phyloP scores from a whole-genome alignment of 1,140 invertebrate species.

The Reticulitermes speratus region DNA sequence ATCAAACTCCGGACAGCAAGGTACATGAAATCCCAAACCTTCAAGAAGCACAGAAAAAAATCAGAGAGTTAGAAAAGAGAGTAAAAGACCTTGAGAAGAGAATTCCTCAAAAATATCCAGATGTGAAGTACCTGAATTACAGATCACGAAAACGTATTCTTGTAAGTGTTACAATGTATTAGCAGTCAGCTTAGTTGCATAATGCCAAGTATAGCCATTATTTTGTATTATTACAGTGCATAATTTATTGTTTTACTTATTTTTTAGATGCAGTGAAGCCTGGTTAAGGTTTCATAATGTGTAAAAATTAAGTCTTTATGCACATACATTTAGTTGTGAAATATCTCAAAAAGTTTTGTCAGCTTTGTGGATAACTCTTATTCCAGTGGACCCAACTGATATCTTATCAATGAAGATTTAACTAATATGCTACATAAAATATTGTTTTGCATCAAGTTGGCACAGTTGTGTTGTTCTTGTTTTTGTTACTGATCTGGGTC shows the following conservation, averaged over 20 bases:
- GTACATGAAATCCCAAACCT: slow-evolving; percentile 40
- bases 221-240: slow-evolving; percentile 27
- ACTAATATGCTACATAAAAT: no score
- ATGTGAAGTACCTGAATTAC: slow-evolving; percentile 87
- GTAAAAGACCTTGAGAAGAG: slow-evolving; percentile 66
- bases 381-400: no score
- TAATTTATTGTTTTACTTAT: slow-evolving; percentile 30
- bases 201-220: background rate
- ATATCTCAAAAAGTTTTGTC: background rate
- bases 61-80: slow-evolving; percentile 69
- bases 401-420: no score
- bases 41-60: slow-evolving; percentile 59
- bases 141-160: slow-evolving; percentile 87
- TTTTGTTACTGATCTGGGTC: no score
- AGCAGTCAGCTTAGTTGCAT: background rate
- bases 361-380: no score
- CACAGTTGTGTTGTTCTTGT: no score
- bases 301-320: background rate
- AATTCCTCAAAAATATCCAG: slow-evolving; percentile 82
- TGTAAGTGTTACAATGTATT: slow-evolving; percentile 54
- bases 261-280: slow-evolving; percentile 20
- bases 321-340: background rate
- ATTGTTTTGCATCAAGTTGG: no score
- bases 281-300: slow-evolving; percentile 22
- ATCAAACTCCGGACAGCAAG: background rate